These are phyloP conservation scores for Lerista edwardsae DNA, from an alignment of 2,797 vertebrate species.

Conservation along the genomic window DNA sequence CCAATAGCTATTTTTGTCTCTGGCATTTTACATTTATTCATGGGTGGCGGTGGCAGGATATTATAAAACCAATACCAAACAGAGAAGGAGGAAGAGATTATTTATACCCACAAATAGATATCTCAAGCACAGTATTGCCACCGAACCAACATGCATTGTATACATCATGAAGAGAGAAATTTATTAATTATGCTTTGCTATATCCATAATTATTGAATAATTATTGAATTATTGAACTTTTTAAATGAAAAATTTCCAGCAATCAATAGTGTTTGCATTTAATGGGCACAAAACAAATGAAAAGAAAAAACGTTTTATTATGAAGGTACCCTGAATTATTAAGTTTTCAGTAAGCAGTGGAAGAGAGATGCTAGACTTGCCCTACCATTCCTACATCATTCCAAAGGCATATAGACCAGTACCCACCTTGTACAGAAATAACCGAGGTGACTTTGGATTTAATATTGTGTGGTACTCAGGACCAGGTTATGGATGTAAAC, in stretches of 20 bases:
- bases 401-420: neutral
- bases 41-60: too few relatives aligned
- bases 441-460: too few relatives aligned
- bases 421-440: neutral
- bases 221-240: conserved; percentile 11
- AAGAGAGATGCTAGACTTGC: neutral
- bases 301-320: neutral
- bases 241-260: neutral
- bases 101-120: neutral
- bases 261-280: neutral
- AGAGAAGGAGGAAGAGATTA: neutral
- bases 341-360: neutral
- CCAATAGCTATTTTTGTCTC: neutral
- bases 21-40: neutral
- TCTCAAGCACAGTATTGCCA: neutral
- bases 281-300: neutral
- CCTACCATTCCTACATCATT: too few relatives aligned
- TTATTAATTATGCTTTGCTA: neutral
- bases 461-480: too few relatives aligned
- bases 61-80: neutral
- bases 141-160: accelerated
- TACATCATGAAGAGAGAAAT: neutral
- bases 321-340: too few relatives aligned
- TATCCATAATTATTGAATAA: neutral
- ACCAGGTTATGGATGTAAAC: too few relatives aligned